phyloP scores from a whole-genome alignment of 1,140 invertebrate species.

The Delia radicum region DNA sequence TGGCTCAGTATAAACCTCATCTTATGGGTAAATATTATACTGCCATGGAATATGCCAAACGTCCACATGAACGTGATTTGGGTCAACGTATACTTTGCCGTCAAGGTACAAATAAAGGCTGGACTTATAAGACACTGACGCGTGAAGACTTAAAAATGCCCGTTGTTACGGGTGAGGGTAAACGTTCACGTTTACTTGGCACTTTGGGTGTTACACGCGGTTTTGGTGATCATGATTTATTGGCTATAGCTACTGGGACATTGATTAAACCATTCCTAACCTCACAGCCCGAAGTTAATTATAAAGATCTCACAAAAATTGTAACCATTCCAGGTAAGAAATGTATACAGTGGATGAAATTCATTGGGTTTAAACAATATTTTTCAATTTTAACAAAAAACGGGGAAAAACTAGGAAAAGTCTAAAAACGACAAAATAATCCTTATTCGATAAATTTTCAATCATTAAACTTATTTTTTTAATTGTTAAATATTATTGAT shows the following conservation, averaged over 20 bases:
- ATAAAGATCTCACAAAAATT: conserved; percentile 50
- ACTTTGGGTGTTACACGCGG: conserved; percentile 85
- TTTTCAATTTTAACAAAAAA: too few species aligned
- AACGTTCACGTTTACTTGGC: conserved; percentile 78
- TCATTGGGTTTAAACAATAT: conserved; percentile 30
- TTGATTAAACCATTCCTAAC: conserved; percentile 82
- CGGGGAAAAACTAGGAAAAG: too few species aligned
- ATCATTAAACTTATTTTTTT: too few species aligned
- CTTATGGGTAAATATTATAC: conserved; percentile 74
- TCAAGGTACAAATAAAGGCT: conserved; percentile 79
- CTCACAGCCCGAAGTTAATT: conserved; percentile 71
- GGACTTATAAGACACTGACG: conserved; percentile 76
- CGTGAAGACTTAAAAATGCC: conserved; percentile 73
- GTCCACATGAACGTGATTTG: conserved; percentile 69
- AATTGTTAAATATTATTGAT: too few species aligned
- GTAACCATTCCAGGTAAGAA: conserved; percentile 46
- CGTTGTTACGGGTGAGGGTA: conserved; percentile 76
- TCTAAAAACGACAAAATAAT: too few species aligned
- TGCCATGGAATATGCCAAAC: conserved; percentile 70
- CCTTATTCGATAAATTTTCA: too few species aligned
- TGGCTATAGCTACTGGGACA: conserved; percentile 70
- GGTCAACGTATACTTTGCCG: conserved; percentile 75
- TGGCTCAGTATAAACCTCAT: conserved; percentile 58
- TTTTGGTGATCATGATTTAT: conserved; percentile 84
- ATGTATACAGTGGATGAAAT: conserved; percentile 57